Conservation (phyloP, 2,797 vertebrate genomes). For the Fratercula arctica region DNA sequence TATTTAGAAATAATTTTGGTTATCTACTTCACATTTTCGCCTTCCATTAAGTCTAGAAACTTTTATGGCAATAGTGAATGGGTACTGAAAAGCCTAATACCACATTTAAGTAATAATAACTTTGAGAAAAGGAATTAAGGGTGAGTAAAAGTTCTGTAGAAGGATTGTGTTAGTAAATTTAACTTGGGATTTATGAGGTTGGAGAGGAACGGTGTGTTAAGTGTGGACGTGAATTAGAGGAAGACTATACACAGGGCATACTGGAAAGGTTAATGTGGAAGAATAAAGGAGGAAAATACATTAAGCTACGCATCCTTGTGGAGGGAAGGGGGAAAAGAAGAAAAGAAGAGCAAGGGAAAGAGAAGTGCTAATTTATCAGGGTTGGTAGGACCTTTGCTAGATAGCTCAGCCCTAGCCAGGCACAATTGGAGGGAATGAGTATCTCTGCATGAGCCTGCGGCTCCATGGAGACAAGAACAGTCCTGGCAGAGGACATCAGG, state of each 20-base stretch:
- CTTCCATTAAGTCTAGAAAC: not conserved
- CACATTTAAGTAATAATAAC: not conserved
- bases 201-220: not conserved
- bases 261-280: not conserved
- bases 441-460: not conserved
- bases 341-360: not conserved
- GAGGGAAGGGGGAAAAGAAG: not conserved
- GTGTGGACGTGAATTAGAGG: not conserved
- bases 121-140: not conserved
- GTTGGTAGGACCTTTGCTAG: not conserved
- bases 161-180: not conserved
- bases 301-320: not conserved
- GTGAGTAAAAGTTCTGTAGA: not conserved
- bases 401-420: not conserved
- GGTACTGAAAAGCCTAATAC: not conserved
- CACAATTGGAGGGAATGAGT: not conserved
- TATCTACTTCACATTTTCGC: not conserved
- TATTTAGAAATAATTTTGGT: not conserved
- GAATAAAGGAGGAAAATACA: not conserved
- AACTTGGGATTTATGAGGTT: not conserved
- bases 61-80: not conserved
- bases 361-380: accelerated
- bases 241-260: not conserved
- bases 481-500: not conserved
- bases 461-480: not conserved